Evolutionary conservation across 1,140 invertebrate species (phyloP).

Genomic region (Antheraea pernyi): DNA sequence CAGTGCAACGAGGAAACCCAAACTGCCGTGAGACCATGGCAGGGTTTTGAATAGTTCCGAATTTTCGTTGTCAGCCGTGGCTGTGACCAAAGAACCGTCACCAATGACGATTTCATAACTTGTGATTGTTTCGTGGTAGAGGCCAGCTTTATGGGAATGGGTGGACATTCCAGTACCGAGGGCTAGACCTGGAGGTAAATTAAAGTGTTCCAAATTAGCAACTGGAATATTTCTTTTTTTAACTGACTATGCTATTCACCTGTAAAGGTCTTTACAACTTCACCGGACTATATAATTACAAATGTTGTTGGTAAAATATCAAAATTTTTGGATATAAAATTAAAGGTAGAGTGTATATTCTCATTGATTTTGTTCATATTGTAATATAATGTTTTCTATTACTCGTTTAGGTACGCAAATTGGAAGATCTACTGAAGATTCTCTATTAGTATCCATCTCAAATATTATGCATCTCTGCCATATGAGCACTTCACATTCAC

Average conservation of each 20-base stretch:
- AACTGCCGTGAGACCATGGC: constrained; percentile 92
- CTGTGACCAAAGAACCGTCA: constrained; percentile 86
- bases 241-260: no score
- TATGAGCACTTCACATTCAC: no score
- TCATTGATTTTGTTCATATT: no score
- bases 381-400: no score
- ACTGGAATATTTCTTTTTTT: no score
- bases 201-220: neutral
- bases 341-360: no score
- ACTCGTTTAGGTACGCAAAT: no score
- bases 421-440: no score
- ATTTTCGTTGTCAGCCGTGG: constrained; percentile 85
- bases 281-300: no score
- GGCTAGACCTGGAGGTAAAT: constrained; percentile 82
- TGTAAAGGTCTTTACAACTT: no score
- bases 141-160: constrained; percentile 88
- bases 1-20: constrained; percentile 89
- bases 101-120: constrained; percentile 87
- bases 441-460: no score
- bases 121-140: constrained; percentile 90
- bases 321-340: neutral
- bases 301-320: neutral
- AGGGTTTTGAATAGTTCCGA: constrained; percentile 87
- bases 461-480: no score
- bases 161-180: constrained; percentile 92